A percentile compares a stretch with the other conserved stretches of the same genome.
These are phyloP conservation scores for Isurus oxyrinchus DNA, from an alignment of 2,113 vertebrate genomes.

Conservation along the genomic window DNA sequence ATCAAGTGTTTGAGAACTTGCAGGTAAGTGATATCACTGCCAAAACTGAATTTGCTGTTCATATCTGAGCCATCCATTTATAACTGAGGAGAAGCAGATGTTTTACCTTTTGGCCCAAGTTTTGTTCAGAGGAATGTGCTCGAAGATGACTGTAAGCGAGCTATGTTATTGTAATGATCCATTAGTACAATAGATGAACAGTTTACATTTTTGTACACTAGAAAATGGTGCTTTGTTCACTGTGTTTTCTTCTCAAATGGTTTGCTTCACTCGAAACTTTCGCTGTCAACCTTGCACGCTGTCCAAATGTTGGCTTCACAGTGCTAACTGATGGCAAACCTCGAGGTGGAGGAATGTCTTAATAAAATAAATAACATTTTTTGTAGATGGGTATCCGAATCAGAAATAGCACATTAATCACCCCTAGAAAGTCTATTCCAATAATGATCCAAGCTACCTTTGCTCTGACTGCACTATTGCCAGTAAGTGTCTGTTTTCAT, in stretches of 20 bases:
- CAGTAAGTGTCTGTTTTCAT: neutral
- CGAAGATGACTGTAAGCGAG: neutral
- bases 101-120: neutral
- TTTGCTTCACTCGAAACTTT: neutral
- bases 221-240: neutral
- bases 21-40: neutral
- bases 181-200: neutral
- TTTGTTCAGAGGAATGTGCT: neutral
- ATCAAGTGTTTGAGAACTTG: neutral
- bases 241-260: neutral
- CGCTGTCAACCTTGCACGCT: neutral
- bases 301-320: neutral
- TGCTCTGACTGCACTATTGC: neutral
- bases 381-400: neutral
- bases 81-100: neutral
- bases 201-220: neutral
- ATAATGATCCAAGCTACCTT: neutral
- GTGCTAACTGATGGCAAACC: neutral
- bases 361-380: neutral
- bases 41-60: neutral
- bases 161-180: neutral
- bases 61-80: neutral
- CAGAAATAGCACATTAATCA: neutral
- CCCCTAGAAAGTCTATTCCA: neutral
- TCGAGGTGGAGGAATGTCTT: neutral